phyloP scores from a whole-genome alignment of 2,113 vertebrate species.

The Crypturellus undulatus region DNA sequence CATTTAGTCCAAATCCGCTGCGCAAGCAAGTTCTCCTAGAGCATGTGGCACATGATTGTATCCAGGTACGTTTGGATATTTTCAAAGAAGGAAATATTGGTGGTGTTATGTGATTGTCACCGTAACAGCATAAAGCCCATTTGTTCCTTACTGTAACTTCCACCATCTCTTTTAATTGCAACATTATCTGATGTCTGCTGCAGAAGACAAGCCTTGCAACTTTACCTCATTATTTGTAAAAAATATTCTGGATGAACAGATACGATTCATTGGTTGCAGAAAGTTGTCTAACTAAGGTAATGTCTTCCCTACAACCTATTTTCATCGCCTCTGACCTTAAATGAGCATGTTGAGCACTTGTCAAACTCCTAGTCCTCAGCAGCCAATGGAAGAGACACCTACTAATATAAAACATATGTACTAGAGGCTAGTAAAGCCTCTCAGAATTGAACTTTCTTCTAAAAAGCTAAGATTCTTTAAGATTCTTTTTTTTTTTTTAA shows the following conservation, averaged over 20 bases:
- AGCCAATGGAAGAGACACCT: neutral
- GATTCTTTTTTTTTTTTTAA: no score
- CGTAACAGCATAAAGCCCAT: neutral
- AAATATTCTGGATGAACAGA: neutral
- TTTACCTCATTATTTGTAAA: neutral
- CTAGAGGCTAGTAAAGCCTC: neutral
- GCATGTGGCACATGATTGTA: no score
- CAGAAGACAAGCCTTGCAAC: neutral
- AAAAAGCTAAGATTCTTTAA: neutral
- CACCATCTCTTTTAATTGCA: neutral
- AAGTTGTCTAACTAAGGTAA: neutral
- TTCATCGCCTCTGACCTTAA: neutral
- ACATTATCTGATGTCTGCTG: neutral
- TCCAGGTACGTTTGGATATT: no score
- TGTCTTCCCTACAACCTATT: neutral
- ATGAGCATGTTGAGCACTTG: neutral
- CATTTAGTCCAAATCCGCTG: no score
- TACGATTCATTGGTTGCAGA: neutral
- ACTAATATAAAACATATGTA: neutral
- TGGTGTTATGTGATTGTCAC: neutral
- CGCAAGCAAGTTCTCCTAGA: no score
- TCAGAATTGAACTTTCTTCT: neutral
- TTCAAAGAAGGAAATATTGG: no score
- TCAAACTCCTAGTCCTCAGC: neutral
- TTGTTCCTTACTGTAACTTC: neutral